Evolutionary conservation across 2,888 invertebrate species (phyloP).

Genomic region (Graphium colonna): DNA sequence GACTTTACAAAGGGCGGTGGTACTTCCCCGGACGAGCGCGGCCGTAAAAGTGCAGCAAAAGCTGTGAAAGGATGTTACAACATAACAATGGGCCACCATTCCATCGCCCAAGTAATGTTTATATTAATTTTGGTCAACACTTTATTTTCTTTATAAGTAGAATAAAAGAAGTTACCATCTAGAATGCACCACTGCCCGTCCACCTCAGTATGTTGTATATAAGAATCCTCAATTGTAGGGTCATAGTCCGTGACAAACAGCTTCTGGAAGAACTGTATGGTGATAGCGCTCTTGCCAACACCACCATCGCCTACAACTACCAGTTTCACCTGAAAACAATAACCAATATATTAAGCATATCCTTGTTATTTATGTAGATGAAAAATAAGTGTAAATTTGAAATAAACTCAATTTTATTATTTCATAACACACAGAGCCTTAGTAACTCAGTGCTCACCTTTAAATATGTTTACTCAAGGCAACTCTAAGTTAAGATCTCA

Average conservation of each 20-base stretch:
- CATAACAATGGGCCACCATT: too few relatives aligned
- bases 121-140: too few relatives aligned
- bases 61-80: too few relatives aligned
- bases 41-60: too few relatives aligned
- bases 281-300: conserved; percentile 96
- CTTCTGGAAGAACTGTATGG: conserved; percentile 98
- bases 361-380: too few relatives aligned
- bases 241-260: conserved; percentile 97
- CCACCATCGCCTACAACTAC: conserved; percentile 97
- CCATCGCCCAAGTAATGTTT: too few relatives aligned
- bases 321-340: conserved; percentile 83
- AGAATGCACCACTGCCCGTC: conserved; percentile 95
- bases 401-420: neutral
- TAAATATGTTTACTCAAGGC: neutral
- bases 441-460: neutral
- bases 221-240: conserved; percentile 97
- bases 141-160: too few relatives aligned
- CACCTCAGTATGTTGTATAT: conserved; percentile 95
- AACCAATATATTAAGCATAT: too few relatives aligned
- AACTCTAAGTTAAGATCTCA: neutral
- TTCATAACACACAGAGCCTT: neutral
- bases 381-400: too few relatives aligned
- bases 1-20: too few relatives aligned
- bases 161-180: conserved; percentile 83
- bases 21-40: too few relatives aligned